phyloP scores from a whole-genome alignment of 2,797 vertebrate species.

The Sebastiscus albofasciatus region DNA sequence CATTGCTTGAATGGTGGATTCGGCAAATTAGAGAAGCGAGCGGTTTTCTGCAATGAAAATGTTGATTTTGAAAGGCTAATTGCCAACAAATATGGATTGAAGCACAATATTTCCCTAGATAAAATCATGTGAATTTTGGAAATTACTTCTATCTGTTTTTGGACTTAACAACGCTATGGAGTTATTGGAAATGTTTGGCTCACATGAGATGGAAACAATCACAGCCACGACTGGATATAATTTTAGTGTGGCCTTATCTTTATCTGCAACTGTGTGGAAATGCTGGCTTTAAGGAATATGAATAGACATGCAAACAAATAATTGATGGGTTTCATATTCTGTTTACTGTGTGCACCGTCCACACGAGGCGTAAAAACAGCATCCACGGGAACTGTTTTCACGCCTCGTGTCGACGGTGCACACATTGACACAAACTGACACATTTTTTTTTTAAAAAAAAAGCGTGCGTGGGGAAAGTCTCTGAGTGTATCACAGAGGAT shows the following conservation, averaged over 20 bases:
- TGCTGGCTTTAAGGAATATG: background rate
- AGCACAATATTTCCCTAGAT: background rate
- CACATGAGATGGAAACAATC: no score
- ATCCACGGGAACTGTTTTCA: rapidly evolving
- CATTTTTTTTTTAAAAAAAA: no score
- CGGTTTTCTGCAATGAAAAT: no score
- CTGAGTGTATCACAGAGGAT: no score
- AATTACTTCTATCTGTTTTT: background rate
- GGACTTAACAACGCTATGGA: background rate
- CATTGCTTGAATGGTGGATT: no score
- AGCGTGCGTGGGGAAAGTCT: no score
- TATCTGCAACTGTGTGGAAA: background rate
- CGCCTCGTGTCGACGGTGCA: no score
- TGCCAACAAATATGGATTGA: background rate
- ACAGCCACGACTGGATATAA: no score
- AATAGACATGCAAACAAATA: background rate
- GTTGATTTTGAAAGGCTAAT: no score
- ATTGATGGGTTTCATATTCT: rapidly evolving
- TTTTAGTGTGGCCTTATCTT: background rate
- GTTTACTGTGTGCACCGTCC: background rate
- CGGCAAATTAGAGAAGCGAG: no score
- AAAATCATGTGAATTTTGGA: background rate
- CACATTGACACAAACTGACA: no score
- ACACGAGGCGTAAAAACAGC: background rate
- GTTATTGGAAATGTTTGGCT: background rate